Conservation (phyloP, 1,140 invertebrate genomes). For the Drosophila ananassae region DNA sequence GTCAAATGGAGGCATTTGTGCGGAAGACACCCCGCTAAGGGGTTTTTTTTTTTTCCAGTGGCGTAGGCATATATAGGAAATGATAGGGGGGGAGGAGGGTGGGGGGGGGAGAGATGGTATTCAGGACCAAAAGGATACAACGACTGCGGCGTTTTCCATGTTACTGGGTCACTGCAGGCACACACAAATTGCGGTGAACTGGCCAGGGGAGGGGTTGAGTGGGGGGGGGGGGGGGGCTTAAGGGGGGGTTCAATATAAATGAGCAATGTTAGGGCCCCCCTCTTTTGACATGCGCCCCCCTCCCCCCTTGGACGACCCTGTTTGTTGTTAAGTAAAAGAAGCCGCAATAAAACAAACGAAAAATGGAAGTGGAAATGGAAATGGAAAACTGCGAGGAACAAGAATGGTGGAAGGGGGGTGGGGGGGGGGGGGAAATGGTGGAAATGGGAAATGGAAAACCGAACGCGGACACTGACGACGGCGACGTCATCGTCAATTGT, state of each 20-base stretch:
- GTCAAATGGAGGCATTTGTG: conserved; percentile 83
- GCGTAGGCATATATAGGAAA: conserved; percentile 7
- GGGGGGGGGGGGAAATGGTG: conserved; percentile 10
- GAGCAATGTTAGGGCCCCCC: conserved; percentile 61
- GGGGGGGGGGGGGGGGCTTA: neutral
- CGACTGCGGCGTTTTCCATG: conserved; percentile 74
- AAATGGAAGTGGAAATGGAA: conserved; percentile 38
- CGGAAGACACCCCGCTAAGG: conserved; percentile 75
- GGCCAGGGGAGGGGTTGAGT: neutral
- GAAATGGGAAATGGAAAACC: conserved; percentile 44
- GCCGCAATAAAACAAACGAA: conserved; percentile 71
- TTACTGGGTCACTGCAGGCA: conserved; percentile 82
- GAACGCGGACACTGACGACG: conserved; percentile 37
- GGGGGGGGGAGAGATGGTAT: neutral
- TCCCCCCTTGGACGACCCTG: conserved; percentile 7
- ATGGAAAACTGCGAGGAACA: conserved; percentile 15
- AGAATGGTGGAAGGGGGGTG: conserved; percentile 4
- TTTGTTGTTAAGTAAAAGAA: conserved; percentile 61
- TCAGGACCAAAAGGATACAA: conserved; percentile 21
- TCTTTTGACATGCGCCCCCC: neutral
- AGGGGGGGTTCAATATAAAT: conserved; percentile 68
- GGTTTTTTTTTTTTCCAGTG: conserved; percentile 40
- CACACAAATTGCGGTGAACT: conserved; percentile 75
- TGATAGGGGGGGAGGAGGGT: neutral
- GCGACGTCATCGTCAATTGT: conserved; percentile 50